Evolutionary conservation across 2,113 vertebrate species (phyloP), one percentile per base, ranked within the genome.

Genomic region (Podilymbus podiceps): DNA sequence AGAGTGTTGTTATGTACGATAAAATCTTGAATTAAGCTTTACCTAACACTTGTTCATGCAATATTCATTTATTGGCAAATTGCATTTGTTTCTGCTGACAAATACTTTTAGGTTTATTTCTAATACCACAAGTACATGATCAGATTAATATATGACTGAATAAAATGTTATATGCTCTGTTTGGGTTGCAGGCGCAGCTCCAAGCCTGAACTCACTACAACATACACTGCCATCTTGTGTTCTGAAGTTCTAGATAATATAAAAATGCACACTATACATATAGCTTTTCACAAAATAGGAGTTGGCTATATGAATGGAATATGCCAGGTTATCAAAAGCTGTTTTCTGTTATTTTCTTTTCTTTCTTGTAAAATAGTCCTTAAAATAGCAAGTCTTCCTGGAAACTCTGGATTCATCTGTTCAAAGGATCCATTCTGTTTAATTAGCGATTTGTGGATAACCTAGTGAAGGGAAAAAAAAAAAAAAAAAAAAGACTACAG

Each of bases 171-270:
- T 8, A 46, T 71, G 74, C 38, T 87, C 40, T 33, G 20, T 90
- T 73, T 81, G 62, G 85, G 19, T 69, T 67, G 73, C 31, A 85
- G 90, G 15, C 81, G 31, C 35, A 81, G 59, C 60, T 85, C 5
- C 2, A 91, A 79, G 46, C 67, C 84, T 85, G 89, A 80, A 75
- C 67, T 94, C 62, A 52, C 50, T 88, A 74, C 71, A 88, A 88
- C 40, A 19, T 59, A 83, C 88, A 89, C 96, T 97, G 92, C 95
- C 96, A 97, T 97, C 97, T 93, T 93, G 96, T 97, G 96, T 96
- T 88, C 89, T 91, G 56, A 93, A 86, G 33, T 68, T 89, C 92
- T 87, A 63, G 79, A 33, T 83, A 73, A 87, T 46, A 85, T 30
- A 50, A 81, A 92, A 79, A 75, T 27, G 50, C 46, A 60, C 7